A percentile compares a stretch with the other conserved stretches of the same genome.
Evolutionary conservation across 2,888 invertebrate genomes (phyloP).

Genomic region (Nezara viridula): DNA sequence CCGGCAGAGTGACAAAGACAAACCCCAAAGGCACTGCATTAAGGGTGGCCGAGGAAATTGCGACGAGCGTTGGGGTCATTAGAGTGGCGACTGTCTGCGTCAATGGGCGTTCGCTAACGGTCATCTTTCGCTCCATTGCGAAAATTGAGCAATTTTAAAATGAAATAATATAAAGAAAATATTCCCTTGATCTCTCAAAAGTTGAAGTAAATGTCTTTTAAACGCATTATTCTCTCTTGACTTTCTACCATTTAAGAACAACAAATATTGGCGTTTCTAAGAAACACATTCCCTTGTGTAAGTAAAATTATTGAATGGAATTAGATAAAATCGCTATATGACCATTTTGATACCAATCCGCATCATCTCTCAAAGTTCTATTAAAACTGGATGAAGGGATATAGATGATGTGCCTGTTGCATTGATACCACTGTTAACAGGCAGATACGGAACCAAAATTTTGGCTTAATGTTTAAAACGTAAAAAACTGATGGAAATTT

Average conservation of each 20-base stretch:
- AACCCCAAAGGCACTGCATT: not conserved
- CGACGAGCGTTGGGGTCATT: not conserved
- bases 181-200: not conserved
- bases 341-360: no score
- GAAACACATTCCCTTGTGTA: no score
- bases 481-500: no score
- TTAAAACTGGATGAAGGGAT: no score
- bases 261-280: no score
- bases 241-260: not conserved
- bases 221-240: not conserved
- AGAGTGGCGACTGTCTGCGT: conserved; percentile 17
- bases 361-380: no score
- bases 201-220: not conserved
- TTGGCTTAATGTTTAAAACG: no score
- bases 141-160: conserved; percentile 15
- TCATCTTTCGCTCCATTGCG: not conserved
- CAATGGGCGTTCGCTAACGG: not conserved
- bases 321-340: no score
- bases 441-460: no score
- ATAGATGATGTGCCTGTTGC: no score
- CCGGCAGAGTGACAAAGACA: conserved; percentile 13
- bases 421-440: no score
- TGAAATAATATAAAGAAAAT: not conserved
- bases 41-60: not conserved
- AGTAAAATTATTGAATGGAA: no score